Evolutionary conservation across 2,888 invertebrate genomes (phyloP).

Genomic region (Agriopis aurantiaria): DNA sequence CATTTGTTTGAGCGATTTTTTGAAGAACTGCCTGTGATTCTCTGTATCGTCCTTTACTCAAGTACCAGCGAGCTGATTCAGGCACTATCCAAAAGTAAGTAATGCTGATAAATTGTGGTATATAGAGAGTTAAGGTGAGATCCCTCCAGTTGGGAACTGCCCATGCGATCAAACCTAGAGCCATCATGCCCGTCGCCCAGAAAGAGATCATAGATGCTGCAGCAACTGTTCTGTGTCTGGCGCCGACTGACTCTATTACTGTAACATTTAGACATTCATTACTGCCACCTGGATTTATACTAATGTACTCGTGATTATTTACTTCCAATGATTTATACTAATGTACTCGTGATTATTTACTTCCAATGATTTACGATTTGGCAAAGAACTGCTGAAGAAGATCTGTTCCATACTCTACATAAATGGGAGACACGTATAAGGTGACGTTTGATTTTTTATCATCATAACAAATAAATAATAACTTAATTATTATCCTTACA

Average conservation of each 20-base stretch:
- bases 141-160: conserved; percentile 89
- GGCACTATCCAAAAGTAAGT: conserved; percentile 89
- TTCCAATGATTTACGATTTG: no score
- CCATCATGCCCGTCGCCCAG: conserved; percentile 24
- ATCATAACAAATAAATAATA: not conserved
- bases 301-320: no score
- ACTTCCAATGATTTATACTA: no score
- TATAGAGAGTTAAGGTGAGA: conserved; percentile 88
- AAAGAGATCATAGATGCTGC: conserved; percentile 28
- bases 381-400: no score
- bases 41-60: conserved; percentile 88
- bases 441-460: no score
- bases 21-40: conserved; percentile 88
- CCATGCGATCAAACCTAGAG: conserved; percentile 84
- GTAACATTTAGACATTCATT: conserved; percentile 30
- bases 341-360: no score
- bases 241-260: conserved; percentile 79
- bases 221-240: conserved; percentile 18
- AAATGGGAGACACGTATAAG: no score
- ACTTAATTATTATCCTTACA: conserved; percentile 74
- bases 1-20: conserved; percentile 87
- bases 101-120: conserved; percentile 89
- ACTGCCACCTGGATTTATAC: no score
- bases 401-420: no score
- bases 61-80: conserved; percentile 92